Conservation (phyloP, 2,888 invertebrate species). For the Sarcophaga subvicina region DNA sequence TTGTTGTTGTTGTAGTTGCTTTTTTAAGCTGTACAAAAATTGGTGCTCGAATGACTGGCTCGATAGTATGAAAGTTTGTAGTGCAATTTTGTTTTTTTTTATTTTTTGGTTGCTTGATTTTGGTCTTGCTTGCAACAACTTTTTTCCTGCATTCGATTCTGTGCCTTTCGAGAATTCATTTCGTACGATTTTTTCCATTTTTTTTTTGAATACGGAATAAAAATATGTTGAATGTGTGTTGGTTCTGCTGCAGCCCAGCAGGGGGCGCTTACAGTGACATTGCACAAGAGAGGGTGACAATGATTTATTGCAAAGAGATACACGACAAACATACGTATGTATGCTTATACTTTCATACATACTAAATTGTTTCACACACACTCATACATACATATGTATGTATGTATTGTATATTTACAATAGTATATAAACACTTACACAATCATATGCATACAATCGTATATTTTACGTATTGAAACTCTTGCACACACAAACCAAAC, state of each 20-base stretch:
- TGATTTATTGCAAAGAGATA: conserved; percentile 80
- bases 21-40: conserved; percentile 36
- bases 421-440: conserved; percentile 17
- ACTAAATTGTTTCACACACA: background rate
- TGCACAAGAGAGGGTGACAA: conserved; percentile 79
- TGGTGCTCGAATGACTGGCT: conserved; percentile 12
- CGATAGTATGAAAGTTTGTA: conserved; percentile 28
- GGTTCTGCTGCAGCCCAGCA: conserved; percentile 74
- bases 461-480: background rate
- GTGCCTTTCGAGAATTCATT: conserved; percentile 57
- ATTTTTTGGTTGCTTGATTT: conserved; percentile 58
- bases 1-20: conserved; percentile 1
- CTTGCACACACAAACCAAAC: conserved; percentile 11
- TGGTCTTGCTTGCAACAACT: conserved; percentile 58
- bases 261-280: conserved; percentile 78
- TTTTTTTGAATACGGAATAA: too few species aligned
- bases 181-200: conserved; percentile 27
- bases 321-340: conserved; percentile 72
- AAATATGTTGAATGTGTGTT: conserved; percentile 45
- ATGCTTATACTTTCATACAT: conserved; percentile 11
- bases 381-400: conserved; percentile 1
- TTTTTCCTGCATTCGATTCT: conserved; percentile 59
- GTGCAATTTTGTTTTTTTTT: conserved; percentile 50
- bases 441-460: conserved; percentile 7
- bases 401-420: background rate